A percentile compares a stretch with the other conserved stretches of the same genome.
These are phyloP conservation scores for Plemyria rubiginata DNA, from an alignment of 2,888 invertebrate species.

Conservation along the genomic window DNA sequence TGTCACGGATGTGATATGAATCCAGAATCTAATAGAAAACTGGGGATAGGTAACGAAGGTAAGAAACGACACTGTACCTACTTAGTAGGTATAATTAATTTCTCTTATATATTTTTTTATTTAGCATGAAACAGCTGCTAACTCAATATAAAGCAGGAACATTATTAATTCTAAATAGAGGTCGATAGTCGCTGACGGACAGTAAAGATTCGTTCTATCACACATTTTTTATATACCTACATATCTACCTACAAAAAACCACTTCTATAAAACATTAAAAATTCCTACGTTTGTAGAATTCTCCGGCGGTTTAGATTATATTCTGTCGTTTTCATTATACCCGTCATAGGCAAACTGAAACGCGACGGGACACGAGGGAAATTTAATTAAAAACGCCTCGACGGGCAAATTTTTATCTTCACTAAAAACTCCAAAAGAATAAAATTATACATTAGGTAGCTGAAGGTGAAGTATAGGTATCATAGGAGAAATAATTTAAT, in stretches of 20 bases:
- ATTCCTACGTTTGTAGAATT: conserved; percentile 47
- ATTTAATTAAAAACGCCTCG: conserved; percentile 71
- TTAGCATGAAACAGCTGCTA: not conserved
- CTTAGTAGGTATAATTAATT: not conserved
- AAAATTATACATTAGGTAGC: conserved; percentile 32
- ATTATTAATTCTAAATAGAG: too few species aligned
- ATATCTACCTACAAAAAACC: not conserved
- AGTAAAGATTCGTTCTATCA: not conserved
- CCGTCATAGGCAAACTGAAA: conserved; percentile 69
- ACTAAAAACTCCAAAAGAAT: conserved; percentile 39
- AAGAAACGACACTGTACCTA: too few species aligned
- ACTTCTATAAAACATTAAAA: not conserved
- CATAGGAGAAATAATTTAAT: not conserved
- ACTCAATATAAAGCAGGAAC: not conserved
- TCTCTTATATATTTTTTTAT: too few species aligned
- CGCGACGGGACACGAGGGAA: conserved; percentile 55
- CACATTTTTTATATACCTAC: not conserved
- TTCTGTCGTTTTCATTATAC: conserved; percentile 69
- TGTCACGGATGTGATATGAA: conserved; percentile 37
- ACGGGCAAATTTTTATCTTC: conserved; percentile 50
- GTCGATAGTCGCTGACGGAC: too few species aligned
- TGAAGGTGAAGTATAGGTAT: conserved; percentile 1
- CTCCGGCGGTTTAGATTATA: conserved; percentile 56
- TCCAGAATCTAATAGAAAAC: conserved; percentile 15
- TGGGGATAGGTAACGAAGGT: not conserved